A percentile compares a stretch with the other conserved stretches of the same genome.
Conservation (phyloP, 2,113 vertebrate genomes). For the Hypocryptadius cinnamomeus region DNA sequence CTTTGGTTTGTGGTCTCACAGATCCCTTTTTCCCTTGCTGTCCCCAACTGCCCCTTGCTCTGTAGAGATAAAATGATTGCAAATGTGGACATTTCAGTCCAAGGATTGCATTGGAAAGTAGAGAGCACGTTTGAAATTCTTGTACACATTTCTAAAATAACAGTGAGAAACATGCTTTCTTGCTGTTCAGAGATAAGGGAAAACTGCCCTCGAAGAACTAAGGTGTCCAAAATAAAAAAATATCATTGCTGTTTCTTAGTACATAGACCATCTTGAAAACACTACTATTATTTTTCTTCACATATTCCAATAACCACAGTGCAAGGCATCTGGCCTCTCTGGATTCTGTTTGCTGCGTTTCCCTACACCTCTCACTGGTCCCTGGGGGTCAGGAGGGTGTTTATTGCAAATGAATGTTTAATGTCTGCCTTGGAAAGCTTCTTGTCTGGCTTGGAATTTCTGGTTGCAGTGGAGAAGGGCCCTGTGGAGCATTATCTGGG, state of each 20-base stretch:
- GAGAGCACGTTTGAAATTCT: background rate
- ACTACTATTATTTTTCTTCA: background rate
- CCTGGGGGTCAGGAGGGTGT: background rate
- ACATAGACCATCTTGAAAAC: background rate
- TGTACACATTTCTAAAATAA: background rate
- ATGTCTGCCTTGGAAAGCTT: constrained; percentile 16
- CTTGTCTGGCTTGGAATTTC: background rate
- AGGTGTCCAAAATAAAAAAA: background rate
- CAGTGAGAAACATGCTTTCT: background rate
- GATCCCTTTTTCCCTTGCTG: background rate
- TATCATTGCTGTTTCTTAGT: background rate
- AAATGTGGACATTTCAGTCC: background rate
- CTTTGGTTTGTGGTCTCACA: background rate
- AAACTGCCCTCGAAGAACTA: background rate
- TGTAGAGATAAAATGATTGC: background rate
- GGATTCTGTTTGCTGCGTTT: background rate
- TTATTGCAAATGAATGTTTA: constrained; percentile 19
- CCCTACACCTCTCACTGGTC: background rate
- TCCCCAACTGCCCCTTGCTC: background rate
- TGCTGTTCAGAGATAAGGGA: background rate
- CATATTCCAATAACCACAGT: background rate
- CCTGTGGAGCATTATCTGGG: background rate
- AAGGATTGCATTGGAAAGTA: background rate
- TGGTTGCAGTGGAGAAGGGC: background rate
- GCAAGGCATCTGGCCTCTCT: background rate